Percentiles rank a stretch among this genome's conserved stretches.
Evolutionary conservation across 2,797 vertebrate genomes (phyloP).

Genomic region (Crypturellus tataupa): DNA sequence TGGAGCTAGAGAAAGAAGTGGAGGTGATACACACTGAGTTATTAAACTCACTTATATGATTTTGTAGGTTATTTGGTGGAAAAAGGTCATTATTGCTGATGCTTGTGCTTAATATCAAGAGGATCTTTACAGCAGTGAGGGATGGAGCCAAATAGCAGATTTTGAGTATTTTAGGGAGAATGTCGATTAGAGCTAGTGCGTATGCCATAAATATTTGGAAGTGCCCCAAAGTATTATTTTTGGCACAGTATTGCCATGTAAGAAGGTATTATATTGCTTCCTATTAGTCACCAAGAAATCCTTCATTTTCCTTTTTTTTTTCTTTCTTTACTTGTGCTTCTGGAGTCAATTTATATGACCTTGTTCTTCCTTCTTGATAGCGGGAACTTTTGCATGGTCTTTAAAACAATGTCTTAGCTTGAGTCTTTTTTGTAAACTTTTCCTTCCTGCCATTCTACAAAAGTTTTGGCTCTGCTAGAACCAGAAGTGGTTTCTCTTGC

Average conservation of each 20-base stretch:
- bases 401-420: not conserved
- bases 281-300: not conserved
- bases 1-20: not conserved
- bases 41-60: not conserved
- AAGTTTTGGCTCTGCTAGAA: not conserved
- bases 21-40: not conserved
- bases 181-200: not conserved
- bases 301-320: not conserved
- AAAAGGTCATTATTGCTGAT: not conserved
- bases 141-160: not conserved
- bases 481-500: not conserved
- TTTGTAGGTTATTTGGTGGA: not conserved
- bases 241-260: not conserved
- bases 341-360: not conserved
- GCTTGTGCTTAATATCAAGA: no score
- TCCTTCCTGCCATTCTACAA: not conserved
- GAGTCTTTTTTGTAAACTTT: not conserved
- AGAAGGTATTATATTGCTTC: not conserved
- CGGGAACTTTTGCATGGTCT: not conserved
- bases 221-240: not conserved
- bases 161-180: not conserved
- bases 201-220: not conserved
- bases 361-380: not conserved
- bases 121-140: not conserved
- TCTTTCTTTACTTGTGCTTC: not conserved